Conservation (phyloP, 1,140 invertebrate genomes). For the Apis florea region DNA sequence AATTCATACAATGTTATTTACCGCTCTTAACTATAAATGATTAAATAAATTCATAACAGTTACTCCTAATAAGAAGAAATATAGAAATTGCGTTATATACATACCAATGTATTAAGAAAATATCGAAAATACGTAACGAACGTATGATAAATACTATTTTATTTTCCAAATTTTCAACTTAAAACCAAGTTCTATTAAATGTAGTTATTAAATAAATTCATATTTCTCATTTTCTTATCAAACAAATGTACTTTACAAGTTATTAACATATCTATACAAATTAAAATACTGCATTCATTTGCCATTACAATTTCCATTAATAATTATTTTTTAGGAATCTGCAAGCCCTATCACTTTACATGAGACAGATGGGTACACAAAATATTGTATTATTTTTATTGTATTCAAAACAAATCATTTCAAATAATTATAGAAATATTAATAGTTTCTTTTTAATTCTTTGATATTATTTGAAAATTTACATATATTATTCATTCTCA, state of each 20-base stretch:
- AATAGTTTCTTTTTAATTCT: background rate
- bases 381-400: background rate
- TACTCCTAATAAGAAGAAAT: conserved; percentile 28
- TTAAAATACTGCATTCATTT: conserved; percentile 52
- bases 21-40: conserved; percentile 53
- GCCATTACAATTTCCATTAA: conserved; percentile 47
- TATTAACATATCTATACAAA: conserved; percentile 54
- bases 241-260: conserved; percentile 55
- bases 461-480: conserved; percentile 1
- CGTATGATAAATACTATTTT: conserved; percentile 38
- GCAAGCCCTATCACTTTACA: conserved; percentile 61
- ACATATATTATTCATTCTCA: background rate
- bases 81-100: conserved; percentile 56
- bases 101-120: conserved; percentile 36
- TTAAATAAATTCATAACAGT: conserved; percentile 58
- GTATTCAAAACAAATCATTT: background rate
- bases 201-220: conserved; percentile 41
- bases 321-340: conserved; percentile 56
- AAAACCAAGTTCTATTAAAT: conserved; percentile 36
- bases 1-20: conserved; percentile 49
- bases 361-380: conserved; percentile 54
- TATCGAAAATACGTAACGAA: conserved; percentile 35
- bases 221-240: conserved; percentile 48
- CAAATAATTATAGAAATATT: background rate
- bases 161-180: conserved; percentile 13